Evolutionary conservation across 2,797 vertebrate genomes (phyloP).

Genomic region (Lagorchestes hirsutus): DNA sequence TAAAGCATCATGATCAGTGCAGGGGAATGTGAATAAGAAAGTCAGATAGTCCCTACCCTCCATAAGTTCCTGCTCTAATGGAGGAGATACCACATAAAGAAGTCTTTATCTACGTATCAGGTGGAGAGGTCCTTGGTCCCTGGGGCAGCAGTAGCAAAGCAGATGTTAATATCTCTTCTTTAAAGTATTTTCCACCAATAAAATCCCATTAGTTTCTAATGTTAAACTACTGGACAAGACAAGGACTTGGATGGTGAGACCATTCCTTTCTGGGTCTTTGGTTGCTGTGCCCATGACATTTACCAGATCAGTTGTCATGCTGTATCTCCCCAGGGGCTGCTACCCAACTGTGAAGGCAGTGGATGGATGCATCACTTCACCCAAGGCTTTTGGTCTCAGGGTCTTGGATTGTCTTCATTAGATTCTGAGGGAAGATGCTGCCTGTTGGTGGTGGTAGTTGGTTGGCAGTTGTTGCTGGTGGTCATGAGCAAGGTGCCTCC

Average conservation of each 20-base stretch:
- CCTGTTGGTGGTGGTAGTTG: not conserved
- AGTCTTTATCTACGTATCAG: not conserved
- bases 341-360: not conserved
- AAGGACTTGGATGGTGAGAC: not conserved
- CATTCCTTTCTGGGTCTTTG: not conserved
- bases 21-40: not conserved
- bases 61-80: not conserved
- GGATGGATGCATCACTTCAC: not conserved
- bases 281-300: too few relatives aligned
- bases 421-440: not conserved
- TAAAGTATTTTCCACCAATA: not conserved
- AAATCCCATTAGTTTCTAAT: not conserved
- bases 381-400: not conserved
- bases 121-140: not conserved
- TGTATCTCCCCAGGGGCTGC: not conserved
- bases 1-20: not conserved
- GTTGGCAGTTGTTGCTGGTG: not conserved
- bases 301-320: not conserved
- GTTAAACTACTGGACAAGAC: not conserved
- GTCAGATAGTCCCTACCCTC: not conserved
- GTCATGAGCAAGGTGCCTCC: not conserved
- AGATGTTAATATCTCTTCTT: not conserved
- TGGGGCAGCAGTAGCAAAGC: not conserved
- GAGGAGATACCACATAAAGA: not conserved
- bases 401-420: not conserved